Base-by-base conservation (phyloP, 2,113 vertebrate genomes). In the Lycaon pictus region DNA sequence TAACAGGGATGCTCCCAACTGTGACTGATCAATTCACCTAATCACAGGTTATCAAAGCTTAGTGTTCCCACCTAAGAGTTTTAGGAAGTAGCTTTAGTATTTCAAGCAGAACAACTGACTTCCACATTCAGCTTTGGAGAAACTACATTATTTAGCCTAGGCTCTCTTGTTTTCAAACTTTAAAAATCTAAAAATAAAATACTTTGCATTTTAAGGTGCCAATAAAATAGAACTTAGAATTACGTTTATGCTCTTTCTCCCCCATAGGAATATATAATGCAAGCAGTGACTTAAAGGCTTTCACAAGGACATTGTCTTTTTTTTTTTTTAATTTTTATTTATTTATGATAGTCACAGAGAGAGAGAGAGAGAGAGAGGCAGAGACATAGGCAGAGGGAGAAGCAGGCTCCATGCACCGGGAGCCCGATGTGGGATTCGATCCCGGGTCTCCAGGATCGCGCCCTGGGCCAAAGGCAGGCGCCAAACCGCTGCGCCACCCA, bases 161-260 rank as follows among this genome's bases (percentile, higher is more conserved):
- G 13, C 22, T 60, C 32, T 53, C 89, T 80, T 48, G 13, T 80
- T 80, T 81, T 87, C 81, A 76, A 56, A 90, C 65, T 53, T 67
- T 58, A 88, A 23, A 55, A 77, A 37, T 79, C 88, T 82, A 79
- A 86, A 86, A 94, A 93, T 53, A 91, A 95, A 96, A 86, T 63
- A 69, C 27, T 91, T 88, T 65, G 60, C 19, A 51, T 79, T 92
- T 83, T 79, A 93, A 84, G 20, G 72, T 85, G 43, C 58, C 82
- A 93, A 22, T 88, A 48, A 93, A 63, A 82, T 11, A 92, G 65
- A 76, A 15, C 2, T 76, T 74, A 53, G 53, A 67, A 74, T 81
- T 86, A 74, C 17, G 81, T 87, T 58, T 35, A 48, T 56, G 11
- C 17, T 90, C 29, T 60, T 43, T 27, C 32, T 69, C 15, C n/a